These are phyloP conservation scores for Sarcophaga peregrina DNA, from an alignment of 1,140 invertebrate genomes.

Conservation along the genomic window DNA sequence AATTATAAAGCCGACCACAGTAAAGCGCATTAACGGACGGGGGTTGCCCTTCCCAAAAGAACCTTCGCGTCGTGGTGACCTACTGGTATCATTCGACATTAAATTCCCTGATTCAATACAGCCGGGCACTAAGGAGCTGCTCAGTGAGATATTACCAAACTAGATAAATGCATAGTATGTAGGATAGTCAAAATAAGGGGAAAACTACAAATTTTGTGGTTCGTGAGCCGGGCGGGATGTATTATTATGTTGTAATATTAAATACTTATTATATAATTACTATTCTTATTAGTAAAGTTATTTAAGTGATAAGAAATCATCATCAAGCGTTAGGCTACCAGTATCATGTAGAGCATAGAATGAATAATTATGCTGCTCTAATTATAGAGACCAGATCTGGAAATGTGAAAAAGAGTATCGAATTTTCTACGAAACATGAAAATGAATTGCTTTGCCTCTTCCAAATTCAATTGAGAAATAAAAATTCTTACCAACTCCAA, in stretches of 20 bases:
- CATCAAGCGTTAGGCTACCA: slow-evolving; percentile 2
- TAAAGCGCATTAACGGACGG: slow-evolving; percentile 80
- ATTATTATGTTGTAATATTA: slow-evolving; percentile 18
- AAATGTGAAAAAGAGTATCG: background rate
- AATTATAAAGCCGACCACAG: slow-evolving; percentile 83
- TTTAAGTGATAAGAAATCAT: background rate
- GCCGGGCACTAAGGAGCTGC: slow-evolving; percentile 76
- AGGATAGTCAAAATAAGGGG: slow-evolving; percentile 2
- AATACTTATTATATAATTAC: background rate
- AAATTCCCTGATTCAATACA: slow-evolving; percentile 84
- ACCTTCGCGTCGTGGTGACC: slow-evolving; percentile 81
- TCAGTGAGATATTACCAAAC: slow-evolving; percentile 78
- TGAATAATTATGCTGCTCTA: background rate
- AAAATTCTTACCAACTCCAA: background rate
- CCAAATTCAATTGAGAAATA: background rate
- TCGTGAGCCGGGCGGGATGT: background rate
- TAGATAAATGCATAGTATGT: slow-evolving; percentile 45
- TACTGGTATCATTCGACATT: slow-evolving; percentile 91
- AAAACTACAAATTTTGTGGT: background rate
- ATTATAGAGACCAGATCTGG: background rate
- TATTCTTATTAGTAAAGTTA: background rate
- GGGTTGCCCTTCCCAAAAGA: slow-evolving; percentile 91
- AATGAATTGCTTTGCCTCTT: slow-evolving; percentile 1
- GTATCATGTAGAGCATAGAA: no score
- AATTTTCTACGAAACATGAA: background rate